Base-by-base conservation (phyloP, 2,113 vertebrate genomes). In the Perca schrenkii region DNA sequence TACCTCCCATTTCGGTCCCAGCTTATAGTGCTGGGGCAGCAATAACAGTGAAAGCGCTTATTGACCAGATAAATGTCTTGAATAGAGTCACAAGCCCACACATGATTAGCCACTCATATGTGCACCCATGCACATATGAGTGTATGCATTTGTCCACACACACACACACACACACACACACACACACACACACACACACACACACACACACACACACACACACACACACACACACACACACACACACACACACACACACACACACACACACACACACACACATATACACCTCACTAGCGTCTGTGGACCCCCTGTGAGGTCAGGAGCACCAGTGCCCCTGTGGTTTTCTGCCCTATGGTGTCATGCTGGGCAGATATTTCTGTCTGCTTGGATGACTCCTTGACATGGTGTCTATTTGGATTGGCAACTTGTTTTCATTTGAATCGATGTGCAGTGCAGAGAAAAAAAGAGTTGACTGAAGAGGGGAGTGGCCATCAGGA, bases 381-480 rank as follows among this genome's bases (percentile, higher is more conserved):
- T 86, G 89, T 94, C 88, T 92, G 94, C 94, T 94, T 86, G 90
- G 93, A 89, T 95, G 94, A 91, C 89, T 95, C 92, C 91, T 92
- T 94, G 95, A 96, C 94, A 94, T 92, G 93, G 94, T 96, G 95
- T 95, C 95, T 95, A 95, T 95, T 95, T 94, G 94, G 94, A 96
- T 93, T 94, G 93, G 95, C 93, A 95, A 96, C 95, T 95, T 94
- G 94, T 96, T 94, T 93, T 94, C 64, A 87, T 93, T 86, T 84
- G 91, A 95, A 95, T 96, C 94, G 79, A 96, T 96, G 92, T 36
- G 77, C 66, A 80, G 89, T 68, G 11, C 70, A 65, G 79, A 66
- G 58, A 70, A 77, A 87, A 79, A 76, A 67, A 79, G 49, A 69
- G 81, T 77, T 56, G 91, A 89, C 78, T 57, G 80, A 86, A 75